phyloP scores from a whole-genome alignment of 2,888 invertebrate species.

The Cryptocephalus primarius region DNA sequence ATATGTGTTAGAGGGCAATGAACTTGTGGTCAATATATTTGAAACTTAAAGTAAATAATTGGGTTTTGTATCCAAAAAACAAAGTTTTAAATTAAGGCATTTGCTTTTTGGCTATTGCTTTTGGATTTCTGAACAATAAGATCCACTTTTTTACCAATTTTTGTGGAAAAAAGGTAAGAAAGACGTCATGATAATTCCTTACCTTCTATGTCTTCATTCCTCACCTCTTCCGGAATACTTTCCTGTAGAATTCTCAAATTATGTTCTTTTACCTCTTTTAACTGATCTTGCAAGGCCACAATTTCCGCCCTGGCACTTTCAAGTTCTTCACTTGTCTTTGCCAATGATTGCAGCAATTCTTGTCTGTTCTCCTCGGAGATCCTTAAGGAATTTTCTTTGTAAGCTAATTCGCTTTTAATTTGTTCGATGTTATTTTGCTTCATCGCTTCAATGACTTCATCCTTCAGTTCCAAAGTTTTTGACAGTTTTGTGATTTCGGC shows the following conservation, averaged over 20 bases:
- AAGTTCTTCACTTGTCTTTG: constrained; percentile 11
- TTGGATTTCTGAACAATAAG: no score
- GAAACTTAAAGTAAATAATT: no score
- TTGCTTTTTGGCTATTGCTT: no score
- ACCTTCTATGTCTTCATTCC: constrained; percentile 6
- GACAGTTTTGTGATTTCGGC: constrained; percentile 2
- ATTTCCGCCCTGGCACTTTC: constrained; percentile 5
- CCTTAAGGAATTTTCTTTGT: constrained; percentile 9
- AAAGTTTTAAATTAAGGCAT: no score
- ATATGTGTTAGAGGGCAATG: no score
- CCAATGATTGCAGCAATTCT: constrained; percentile 10
- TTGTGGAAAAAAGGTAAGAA: background rate
- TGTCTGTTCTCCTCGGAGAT: constrained; percentile 9
- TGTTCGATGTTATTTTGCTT: no score
- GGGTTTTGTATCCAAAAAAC: no score
- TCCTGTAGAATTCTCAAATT: no score
- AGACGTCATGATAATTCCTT: constrained; percentile 1
- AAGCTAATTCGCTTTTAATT: background rate
- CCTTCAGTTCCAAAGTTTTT: no score
- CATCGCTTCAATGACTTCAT: no score
- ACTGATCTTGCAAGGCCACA: constrained; percentile 8
- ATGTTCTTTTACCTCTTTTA: constrained; percentile 8
- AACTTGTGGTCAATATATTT: no score
- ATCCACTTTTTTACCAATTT: no score
- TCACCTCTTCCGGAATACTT: constrained; percentile 6